Evolutionary conservation across 2,797 vertebrate species (phyloP), one percentile per base, ranked within the genome.

Genomic region (Centropyge bicolor): DNA sequence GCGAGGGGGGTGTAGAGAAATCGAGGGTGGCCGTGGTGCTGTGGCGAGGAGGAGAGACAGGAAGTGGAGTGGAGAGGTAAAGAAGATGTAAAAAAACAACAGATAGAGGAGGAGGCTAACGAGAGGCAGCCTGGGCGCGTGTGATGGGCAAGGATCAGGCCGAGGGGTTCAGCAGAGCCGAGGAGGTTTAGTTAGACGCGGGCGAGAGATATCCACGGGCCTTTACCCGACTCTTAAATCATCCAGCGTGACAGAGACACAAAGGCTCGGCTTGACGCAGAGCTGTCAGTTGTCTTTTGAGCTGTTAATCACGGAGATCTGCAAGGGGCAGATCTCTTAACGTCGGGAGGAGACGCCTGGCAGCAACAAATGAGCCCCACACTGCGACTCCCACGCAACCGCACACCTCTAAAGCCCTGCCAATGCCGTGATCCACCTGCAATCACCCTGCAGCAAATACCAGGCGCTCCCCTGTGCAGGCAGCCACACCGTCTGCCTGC

Each of bases 281-380:
- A 75, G 87, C 92, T 89, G 88, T 90, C 91, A 76, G 76, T 81
- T 79, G 75, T 86, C 88, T 87, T 79, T 81, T 92, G 88, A 94
- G 92, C 92, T 82, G 89, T 89, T 94, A 93, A 95, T 94, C 92
- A 69, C 19, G 0, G 31, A 84, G 90, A 92, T 91, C 83, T 83
- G 72, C 54, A 17, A 84, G 71, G 78, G 76, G 56, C 78, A 76
- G 78, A 83, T 76, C 85, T 83, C 74, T 77, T 86, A 82, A 64
- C 56, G 36, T 77, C 54, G 73, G 73, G 77, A 63, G 80, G 83
- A 87, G 90, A 90, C 54, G 81, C 78, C 88, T 84, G 90, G 90
- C 92, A 91, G 94, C 91, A 89, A 91, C 88, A 91, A 93, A 93
- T 82, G 89, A 92, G 91, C 70, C 85, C 79, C 70, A 74, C 77